Percentiles rank a stretch among this genome's conserved stretches.
Evolutionary conservation across 2,113 vertebrate genomes (phyloP).

Genomic region (Burhinus bistriatus): DNA sequence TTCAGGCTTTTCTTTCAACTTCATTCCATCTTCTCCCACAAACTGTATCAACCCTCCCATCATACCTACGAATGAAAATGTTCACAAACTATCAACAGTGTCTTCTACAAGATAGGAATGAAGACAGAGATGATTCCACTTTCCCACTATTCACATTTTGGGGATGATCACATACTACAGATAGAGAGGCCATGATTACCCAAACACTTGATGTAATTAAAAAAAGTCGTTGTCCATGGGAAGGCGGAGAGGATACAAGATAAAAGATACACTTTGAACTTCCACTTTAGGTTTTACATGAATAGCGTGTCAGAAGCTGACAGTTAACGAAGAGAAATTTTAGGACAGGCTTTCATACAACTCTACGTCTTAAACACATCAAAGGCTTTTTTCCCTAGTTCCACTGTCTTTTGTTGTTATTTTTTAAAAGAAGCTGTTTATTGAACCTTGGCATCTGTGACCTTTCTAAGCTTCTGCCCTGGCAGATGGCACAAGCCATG

Average conservation of each 20-base stretch:
- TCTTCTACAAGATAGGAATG: background rate
- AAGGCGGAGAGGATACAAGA: background rate
- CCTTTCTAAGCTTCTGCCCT: slow-evolving; percentile 31
- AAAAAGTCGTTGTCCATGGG: background rate
- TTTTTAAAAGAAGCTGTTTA: slow-evolving; percentile 15
- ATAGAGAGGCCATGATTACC: background rate
- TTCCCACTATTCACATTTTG: background rate
- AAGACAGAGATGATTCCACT: background rate
- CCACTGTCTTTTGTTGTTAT: background rate
- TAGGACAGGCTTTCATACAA: background rate
- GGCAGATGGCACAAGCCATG: slow-evolving; percentile 27
- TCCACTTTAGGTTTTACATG: background rate
- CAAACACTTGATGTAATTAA: background rate
- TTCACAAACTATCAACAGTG: background rate
- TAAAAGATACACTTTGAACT: background rate
- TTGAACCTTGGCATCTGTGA: slow-evolving; percentile 23
- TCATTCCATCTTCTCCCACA: background rate
- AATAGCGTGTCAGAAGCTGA: background rate
- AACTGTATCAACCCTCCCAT: background rate
- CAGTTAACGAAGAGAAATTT: background rate
- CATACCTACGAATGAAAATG: background rate
- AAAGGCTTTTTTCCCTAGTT: background rate
- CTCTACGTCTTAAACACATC: background rate
- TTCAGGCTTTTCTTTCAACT: background rate
- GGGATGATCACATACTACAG: background rate